Percentiles rank a stretch among this genome's conserved stretches.
phyloP scores from a whole-genome alignment of 2,797 vertebrate species.

The Peromyscus aztecus region DNA sequence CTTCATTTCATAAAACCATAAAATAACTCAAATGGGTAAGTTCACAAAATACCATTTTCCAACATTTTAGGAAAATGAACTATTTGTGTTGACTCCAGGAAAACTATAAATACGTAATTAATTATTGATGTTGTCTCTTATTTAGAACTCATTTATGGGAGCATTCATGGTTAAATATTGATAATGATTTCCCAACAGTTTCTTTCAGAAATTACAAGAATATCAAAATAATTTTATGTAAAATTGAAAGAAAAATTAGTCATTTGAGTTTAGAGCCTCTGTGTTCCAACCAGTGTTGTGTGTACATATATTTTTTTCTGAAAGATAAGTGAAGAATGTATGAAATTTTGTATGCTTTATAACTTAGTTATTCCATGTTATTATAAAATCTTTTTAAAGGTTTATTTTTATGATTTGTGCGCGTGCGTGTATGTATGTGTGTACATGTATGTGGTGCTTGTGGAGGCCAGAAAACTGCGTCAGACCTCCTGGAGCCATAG shows the following conservation, averaged over 20 bases:
- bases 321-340: background rate
- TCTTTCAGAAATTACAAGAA: slow-evolving; percentile 41
- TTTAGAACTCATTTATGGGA: slow-evolving; percentile 10
- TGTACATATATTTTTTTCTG: background rate
- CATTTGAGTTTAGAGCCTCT: background rate
- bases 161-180: slow-evolving; percentile 13
- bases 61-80: background rate
- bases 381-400: background rate
- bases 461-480: background rate
- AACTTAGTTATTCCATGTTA: background rate
- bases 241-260: background rate
- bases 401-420: background rate
- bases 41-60: background rate
- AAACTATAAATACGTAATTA: background rate
- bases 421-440: too few species aligned
- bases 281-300: background rate
- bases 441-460: background rate
- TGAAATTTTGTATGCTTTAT: background rate
- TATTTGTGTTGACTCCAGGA: background rate
- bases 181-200: background rate
- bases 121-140: background rate
- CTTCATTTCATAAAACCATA: background rate
- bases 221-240: background rate
- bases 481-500: background rate
- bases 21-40: background rate